These are phyloP conservation scores for Melanotaenia boesemani DNA, from an alignment of 2,797 vertebrate genomes.

Conservation along the genomic window DNA sequence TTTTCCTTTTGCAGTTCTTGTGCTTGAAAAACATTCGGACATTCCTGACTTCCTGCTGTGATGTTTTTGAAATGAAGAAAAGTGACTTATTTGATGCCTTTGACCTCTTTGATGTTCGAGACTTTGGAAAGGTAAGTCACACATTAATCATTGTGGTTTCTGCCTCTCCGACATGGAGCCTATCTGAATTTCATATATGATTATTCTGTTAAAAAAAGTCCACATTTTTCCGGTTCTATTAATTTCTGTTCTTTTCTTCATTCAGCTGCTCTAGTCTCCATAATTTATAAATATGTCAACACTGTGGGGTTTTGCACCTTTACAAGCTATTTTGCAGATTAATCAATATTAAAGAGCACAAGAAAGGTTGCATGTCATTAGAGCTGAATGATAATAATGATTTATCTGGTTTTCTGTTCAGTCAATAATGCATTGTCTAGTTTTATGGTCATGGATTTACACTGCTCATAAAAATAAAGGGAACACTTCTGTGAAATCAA, in stretches of 20 bases:
- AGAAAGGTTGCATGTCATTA: not conserved
- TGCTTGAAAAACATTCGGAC: conserved; percentile 97
- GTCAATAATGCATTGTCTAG: not conserved
- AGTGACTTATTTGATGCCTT: conserved; percentile 95
- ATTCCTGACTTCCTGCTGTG: conserved; percentile 89
- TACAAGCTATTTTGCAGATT: not conserved
- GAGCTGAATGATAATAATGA: not conserved
- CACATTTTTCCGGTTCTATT: not conserved
- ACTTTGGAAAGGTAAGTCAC: conserved; percentile 93
- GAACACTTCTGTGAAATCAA: too few species aligned
- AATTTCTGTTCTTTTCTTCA: not conserved
- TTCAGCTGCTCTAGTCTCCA: not conserved
- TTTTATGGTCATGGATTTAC: not conserved
- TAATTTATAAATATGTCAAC: not conserved
- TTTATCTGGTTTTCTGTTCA: not conserved
- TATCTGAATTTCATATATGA: not conserved
- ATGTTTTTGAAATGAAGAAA: conserved; percentile 93
- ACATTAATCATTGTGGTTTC: not conserved
- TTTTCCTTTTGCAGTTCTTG: conserved; percentile 85
- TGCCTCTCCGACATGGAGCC: not conserved
- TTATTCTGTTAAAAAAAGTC: too few species aligned
- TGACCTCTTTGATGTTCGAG: conserved; percentile 95
- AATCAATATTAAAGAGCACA: not conserved
- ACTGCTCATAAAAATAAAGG: too few species aligned
- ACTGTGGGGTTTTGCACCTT: not conserved